Evolutionary conservation across 2,797 vertebrate genomes (phyloP).

Genomic region (Hapalemur alaotrensis): DNA sequence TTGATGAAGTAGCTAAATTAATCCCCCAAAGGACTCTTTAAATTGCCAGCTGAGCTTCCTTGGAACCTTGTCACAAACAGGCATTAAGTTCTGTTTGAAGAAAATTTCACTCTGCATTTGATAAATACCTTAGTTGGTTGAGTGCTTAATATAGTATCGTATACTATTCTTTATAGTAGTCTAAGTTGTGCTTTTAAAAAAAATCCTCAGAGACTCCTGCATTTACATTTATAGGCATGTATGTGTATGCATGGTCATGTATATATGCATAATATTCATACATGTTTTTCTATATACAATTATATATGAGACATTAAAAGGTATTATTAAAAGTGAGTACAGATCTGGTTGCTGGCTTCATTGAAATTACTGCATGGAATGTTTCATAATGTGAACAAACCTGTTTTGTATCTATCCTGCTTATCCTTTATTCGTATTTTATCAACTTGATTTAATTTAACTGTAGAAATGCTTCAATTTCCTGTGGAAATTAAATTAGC

Average conservation of each 20-base stretch:
- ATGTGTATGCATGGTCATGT: neutral
- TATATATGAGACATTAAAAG: neutral
- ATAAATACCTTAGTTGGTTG: neutral
- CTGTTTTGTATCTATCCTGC: slow-evolving; percentile 4
- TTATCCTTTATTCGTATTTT: slow-evolving; percentile 33
- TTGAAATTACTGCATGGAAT: neutral
- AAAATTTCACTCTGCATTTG: slow-evolving; percentile 12
- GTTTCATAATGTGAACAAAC: neutral
- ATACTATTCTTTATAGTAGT: neutral
- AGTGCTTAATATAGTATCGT: neutral
- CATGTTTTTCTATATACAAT: neutral
- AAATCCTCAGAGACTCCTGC: neutral
- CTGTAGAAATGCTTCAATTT: slow-evolving; percentile 48
- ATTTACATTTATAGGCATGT: neutral
- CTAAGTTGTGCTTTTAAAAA: neutral
- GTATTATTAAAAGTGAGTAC: neutral
- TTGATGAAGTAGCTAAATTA: slow-evolving; percentile 54
- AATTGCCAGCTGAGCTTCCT: neutral
- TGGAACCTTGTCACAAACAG: neutral
- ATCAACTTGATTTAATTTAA: slow-evolving; percentile 56
- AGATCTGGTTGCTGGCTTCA: neutral
- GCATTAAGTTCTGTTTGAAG: neutral
- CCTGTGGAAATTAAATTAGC: slow-evolving; percentile 56
- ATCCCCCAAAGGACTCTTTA: slow-evolving; percentile 6
- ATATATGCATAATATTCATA: neutral